A percentile compares a stretch with the other conserved stretches of the same genome.
These are phyloP conservation scores for Drosophila bocqueti DNA, from an alignment of 1,140 invertebrate genomes.

Conservation along the genomic window DNA sequence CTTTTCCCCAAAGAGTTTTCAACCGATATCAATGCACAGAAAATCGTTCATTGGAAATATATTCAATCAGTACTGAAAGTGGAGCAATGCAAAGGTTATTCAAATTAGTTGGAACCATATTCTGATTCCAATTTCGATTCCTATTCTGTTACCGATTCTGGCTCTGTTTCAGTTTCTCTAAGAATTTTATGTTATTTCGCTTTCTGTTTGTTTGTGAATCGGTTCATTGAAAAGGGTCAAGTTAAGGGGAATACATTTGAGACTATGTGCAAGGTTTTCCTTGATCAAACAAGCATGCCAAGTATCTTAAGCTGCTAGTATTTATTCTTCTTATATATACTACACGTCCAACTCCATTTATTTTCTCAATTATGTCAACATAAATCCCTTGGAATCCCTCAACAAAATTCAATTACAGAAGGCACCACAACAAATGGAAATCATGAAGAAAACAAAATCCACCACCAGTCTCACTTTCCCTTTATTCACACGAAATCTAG, in stretches of 20 bases:
- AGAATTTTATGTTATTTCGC: background rate
- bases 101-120: constrained; percentile 11
- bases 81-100: constrained; percentile 24
- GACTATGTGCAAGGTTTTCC: background rate
- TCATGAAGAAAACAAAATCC: background rate
- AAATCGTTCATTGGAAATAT: background rate
- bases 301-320: background rate
- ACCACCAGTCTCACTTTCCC: constrained; percentile 11
- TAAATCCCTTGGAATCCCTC: background rate
- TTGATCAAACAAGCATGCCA: background rate
- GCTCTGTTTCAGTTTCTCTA: background rate
- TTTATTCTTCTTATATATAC: background rate
- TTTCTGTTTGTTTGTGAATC: background rate
- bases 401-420: background rate
- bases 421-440: background rate
- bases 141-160: background rate
- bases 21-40: background rate
- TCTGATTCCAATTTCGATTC: background rate
- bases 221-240: constrained; percentile 30
- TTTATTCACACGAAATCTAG: constrained; percentile 30
- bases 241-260: constrained; percentile 10
- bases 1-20: background rate
- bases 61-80: constrained; percentile 11
- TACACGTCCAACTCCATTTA: background rate
- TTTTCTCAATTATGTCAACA: background rate